phyloP scores from a whole-genome alignment of 2,797 vertebrate species.

The Hydrocynus forskahlii region DNA sequence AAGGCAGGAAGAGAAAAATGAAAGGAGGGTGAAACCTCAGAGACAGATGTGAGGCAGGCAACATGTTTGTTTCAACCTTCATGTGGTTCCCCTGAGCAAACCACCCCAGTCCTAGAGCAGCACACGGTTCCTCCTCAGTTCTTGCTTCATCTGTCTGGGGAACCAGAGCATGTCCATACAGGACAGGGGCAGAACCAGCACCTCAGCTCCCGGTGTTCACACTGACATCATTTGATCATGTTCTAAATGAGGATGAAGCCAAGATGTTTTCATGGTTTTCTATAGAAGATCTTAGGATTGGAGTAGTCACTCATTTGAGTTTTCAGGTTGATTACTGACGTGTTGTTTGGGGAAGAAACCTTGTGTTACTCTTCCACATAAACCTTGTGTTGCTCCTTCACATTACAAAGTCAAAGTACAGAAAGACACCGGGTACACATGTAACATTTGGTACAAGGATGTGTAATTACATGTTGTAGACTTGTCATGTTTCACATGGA shows the following conservation, averaged over 20 bases:
- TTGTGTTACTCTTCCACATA: too few relatives aligned
- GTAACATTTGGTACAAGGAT: too few relatives aligned
- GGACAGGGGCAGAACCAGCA: too few relatives aligned
- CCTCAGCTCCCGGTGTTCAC: too few relatives aligned
- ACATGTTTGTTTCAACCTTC: slow-evolving; percentile 81
- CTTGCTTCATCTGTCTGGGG: slow-evolving; percentile 4
- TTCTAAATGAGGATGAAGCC: neutral
- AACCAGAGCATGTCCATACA: too few relatives aligned
- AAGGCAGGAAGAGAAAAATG: slow-evolving; percentile 61
- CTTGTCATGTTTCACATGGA: neutral
- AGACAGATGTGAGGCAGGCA: slow-evolving; percentile 76
- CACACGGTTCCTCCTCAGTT: neutral
- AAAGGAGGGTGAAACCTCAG: slow-evolving; percentile 76
- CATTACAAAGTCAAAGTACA: too few relatives aligned
- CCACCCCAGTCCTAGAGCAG: slow-evolving; percentile 54
- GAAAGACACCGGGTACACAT: too few relatives aligned
- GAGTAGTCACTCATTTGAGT: too few relatives aligned
- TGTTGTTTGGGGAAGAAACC: too few relatives aligned
- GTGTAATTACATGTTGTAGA: neutral
- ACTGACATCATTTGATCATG: too few relatives aligned
- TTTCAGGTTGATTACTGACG: too few relatives aligned
- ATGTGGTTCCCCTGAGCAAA: slow-evolving; percentile 75
- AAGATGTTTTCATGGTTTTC: neutral
- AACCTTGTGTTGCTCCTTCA: neutral
- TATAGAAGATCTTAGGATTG: neutral